These are phyloP conservation scores for Ctenosaura bakeri DNA, from an alignment of 2,797 vertebrate species.

Conservation along the genomic window DNA sequence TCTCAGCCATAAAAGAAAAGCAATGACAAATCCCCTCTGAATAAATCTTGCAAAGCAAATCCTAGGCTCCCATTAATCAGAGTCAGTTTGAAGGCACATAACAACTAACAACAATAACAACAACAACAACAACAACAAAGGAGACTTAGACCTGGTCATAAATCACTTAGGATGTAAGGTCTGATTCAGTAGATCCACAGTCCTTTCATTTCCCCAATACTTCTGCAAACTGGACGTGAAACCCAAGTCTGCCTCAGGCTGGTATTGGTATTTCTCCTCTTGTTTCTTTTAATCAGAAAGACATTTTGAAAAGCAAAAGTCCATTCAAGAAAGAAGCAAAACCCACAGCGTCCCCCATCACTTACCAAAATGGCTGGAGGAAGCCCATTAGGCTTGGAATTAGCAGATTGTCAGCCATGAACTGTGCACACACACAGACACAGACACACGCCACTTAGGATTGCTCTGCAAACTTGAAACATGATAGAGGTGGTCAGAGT, in stretches of 20 bases:
- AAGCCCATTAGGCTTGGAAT: not conserved
- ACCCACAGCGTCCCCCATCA: not conserved
- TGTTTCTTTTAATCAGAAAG: not conserved
- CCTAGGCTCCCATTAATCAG: no score
- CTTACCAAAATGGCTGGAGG: not conserved
- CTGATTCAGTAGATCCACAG: not conserved
- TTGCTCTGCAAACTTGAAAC: not conserved
- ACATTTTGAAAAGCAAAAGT: not conserved
- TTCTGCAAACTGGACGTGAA: not conserved
- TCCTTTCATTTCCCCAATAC: not conserved
- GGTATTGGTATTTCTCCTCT: not conserved
- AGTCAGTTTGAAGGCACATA: no score
- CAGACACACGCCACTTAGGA: not conserved
- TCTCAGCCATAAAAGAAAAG: no score
- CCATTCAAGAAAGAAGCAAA: not conserved
- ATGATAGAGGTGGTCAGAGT: not conserved
- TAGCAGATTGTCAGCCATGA: not conserved
- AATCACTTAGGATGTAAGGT: not conserved
- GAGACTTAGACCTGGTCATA: no score
- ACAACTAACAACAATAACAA: no score
- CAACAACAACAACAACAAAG: no score
- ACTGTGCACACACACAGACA: not conserved
- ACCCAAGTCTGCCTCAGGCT: not conserved
- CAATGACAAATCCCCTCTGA: no score
- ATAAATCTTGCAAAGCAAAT: no score